Conservation (phyloP, 2,888 invertebrate genomes). For the Chalcis sispes region DNA sequence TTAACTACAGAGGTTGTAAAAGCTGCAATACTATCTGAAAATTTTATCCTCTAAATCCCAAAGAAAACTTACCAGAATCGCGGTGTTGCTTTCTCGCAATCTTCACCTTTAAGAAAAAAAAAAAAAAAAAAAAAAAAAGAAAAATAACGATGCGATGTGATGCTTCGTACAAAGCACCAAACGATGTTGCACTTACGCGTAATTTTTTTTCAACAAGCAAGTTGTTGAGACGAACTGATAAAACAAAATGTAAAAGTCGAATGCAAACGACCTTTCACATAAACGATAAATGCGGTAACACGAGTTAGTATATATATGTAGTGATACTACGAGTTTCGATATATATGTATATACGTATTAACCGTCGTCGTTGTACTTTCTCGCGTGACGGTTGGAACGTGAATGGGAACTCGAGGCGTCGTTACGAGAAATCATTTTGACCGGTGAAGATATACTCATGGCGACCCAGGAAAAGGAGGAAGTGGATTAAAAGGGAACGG, state of each 20-base stretch:
- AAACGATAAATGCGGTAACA: background rate
- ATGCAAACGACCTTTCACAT: background rate
- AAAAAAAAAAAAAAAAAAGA: background rate
- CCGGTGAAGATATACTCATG: background rate
- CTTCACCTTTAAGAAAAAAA: constrained; percentile 2
- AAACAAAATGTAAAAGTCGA: background rate
- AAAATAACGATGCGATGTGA: background rate
- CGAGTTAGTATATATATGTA: background rate
- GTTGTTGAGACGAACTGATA: too few relatives aligned
- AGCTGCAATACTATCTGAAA: too few relatives aligned
- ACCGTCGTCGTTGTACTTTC: constrained; percentile 24
- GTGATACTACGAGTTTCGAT: background rate
- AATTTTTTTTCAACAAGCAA: background rate
- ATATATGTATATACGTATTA: background rate
- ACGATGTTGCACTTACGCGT: background rate
- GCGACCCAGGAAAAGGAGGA: constrained; percentile 28
- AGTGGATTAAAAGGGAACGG: constrained; percentile 42
- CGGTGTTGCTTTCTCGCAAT: constrained; percentile 30
- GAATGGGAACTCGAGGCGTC: constrained; percentile 39
- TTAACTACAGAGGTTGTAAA: too few relatives aligned
- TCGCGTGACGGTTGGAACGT: constrained; percentile 18
- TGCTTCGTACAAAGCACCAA: background rate
- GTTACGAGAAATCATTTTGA: constrained; percentile 26
- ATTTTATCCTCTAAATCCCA: background rate
- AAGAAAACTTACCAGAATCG: constrained; percentile 39